Evolutionary conservation across 2,797 vertebrate genomes (phyloP).

Genomic region (Clarias platycephalus): DNA sequence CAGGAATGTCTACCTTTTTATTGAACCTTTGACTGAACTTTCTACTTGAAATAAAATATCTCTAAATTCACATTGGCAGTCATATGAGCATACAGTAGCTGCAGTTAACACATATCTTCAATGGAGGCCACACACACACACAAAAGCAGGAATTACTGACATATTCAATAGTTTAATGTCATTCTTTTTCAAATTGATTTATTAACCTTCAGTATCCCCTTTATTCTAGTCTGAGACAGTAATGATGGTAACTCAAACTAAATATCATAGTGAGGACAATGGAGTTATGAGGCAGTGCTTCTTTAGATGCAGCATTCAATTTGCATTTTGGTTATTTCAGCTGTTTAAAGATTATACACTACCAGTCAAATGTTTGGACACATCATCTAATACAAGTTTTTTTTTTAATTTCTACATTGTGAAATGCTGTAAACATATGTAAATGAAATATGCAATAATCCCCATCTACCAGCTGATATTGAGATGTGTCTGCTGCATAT

Average conservation of each 20-base stretch:
- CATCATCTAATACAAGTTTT: too few relatives aligned
- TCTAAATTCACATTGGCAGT: neutral
- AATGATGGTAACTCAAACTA: neutral
- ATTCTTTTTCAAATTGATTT: neutral
- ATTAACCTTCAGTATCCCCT: neutral
- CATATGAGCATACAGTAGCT: neutral
- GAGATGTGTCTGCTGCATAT: too few relatives aligned
- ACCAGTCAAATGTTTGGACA: too few relatives aligned
- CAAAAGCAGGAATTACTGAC: neutral
- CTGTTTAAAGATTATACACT: neutral
- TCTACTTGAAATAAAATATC: constrained; percentile 32
- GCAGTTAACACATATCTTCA: neutral
- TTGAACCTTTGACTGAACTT: constrained; percentile 51
- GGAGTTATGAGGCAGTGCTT: neutral
- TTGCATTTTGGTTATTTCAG: neutral
- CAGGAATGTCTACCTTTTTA: constrained; percentile 10
- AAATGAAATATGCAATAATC: too few relatives aligned
- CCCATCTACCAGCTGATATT: too few relatives aligned
- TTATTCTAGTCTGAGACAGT: neutral
- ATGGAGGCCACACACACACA: neutral
- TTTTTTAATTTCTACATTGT: too few relatives aligned
- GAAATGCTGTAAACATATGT: too few relatives aligned
- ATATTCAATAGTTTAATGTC: neutral
- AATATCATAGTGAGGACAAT: neutral
- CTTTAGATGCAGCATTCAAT: neutral